Base-by-base conservation (phyloP, 2,888 invertebrate species). In the Tanaodytes sp. region DNA sequence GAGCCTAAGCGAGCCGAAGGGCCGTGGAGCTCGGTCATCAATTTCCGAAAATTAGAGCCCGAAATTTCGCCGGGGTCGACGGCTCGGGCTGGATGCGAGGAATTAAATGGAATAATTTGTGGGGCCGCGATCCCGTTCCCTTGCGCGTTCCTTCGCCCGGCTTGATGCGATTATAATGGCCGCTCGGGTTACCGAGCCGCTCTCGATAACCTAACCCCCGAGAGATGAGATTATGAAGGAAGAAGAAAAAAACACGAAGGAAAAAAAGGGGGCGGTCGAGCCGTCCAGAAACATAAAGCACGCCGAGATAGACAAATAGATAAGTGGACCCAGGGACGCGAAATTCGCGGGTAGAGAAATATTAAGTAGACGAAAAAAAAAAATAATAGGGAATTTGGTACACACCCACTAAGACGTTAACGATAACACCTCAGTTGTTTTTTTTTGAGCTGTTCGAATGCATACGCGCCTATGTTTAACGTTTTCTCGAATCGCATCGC, bases 81-180 rank as follows among this genome's bases (percentile, higher is more conserved):
- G 73, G 62, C 73, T 71, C 65, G 42, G 37, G 8, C 42, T 46
- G 43, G 51, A 51, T 27, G 55, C 54, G 62, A 75, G 74, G 77
- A 81, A 82, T 82, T 81, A 80, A 80, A 79, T 73, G 78, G 79
- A 82, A 80, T 82, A 81, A 81, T 80, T 77, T 80, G 77, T 82
- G 79, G 78, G 77, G 79, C 79, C 74, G 72, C 69, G 76, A 76
- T 63, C 74, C 65, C 71, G 65, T 46, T 69, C 67, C 49, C 59
- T 43, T 61, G 49, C 54, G 33, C 71, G 64, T 48, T 69, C 66
- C 48, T 57, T 42, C 57, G 48, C 52, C 30, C 73, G 72, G 72
- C 77, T 77, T 82, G 82, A 83, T 82, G 82, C 80, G 83, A 82
- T 83, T 83, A 83, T 83, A 83, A 83, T 82, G 80, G 81, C 79